A percentile compares a stretch with the other conserved stretches of the same genome.
These are phyloP conservation scores for Halocaridina rubra DNA, from an alignment of 2,888 invertebrate species.

Conservation along the genomic window DNA sequence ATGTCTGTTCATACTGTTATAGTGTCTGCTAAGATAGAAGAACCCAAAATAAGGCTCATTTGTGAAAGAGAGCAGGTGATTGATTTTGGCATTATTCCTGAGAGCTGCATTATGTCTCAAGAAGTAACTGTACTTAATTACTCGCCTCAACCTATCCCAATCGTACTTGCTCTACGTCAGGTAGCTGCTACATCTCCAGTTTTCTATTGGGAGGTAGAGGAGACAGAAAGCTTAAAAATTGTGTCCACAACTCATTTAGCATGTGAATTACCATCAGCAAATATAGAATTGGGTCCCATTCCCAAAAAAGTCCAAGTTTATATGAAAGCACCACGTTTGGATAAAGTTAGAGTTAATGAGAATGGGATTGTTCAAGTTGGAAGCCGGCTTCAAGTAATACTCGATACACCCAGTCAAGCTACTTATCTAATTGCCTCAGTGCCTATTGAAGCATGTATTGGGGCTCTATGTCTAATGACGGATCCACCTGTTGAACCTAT, in stretches of 20 bases:
- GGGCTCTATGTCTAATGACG: no score
- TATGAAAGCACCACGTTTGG: conserved; percentile 42
- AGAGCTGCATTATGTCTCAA: conserved; percentile 25
- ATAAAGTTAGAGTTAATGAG: conserved; percentile 16
- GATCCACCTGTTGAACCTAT: no score
- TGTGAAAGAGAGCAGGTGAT: conserved; percentile 24
- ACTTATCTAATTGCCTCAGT: conserved; percentile 12
- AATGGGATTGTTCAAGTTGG: conserved; percentile 15
- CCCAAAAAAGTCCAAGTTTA: conserved; percentile 16
- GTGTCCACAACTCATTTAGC: conserved; percentile 31
- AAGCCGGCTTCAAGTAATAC: conserved; percentile 25
- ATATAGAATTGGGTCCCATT: not conserved
- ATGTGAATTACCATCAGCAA: conserved; percentile 15
- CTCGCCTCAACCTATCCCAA: conserved; percentile 34
- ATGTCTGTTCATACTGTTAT: conserved; percentile 15
- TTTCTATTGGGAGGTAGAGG: conserved; percentile 26
- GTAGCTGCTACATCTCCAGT: conserved; percentile 30
- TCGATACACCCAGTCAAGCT: conserved; percentile 27
- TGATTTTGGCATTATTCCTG: conserved; percentile 46
- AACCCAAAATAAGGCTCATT: conserved; percentile 15
- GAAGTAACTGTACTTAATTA: conserved; percentile 14
- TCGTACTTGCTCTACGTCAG: conserved; percentile 35
- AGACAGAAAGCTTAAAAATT: not conserved
- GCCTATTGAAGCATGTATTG: conserved; percentile 22
- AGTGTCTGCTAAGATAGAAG: conserved; percentile 17